These are phyloP conservation scores for Antennarius maculatus DNA, from an alignment of 2,797 vertebrate species.

Conservation along the genomic window DNA sequence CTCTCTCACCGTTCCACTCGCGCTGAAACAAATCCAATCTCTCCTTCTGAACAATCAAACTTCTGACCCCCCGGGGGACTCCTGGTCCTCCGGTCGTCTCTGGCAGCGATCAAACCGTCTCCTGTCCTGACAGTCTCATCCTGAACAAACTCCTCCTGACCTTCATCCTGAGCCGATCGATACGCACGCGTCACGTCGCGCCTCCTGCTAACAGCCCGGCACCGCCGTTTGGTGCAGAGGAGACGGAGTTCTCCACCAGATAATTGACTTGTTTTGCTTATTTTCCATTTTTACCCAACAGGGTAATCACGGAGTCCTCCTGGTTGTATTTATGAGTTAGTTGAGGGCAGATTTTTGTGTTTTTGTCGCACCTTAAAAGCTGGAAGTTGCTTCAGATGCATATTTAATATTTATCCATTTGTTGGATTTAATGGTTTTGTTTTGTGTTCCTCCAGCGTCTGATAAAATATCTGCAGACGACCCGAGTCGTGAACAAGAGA, in stretches of 20 bases:
- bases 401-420: neutral
- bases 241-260: too few relatives aligned
- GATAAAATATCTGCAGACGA: neutral
- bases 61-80: neutral
- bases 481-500: slow-evolving; percentile 11
- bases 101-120: neutral
- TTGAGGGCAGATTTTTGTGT: too few relatives aligned
- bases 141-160: neutral
- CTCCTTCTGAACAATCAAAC: neutral
- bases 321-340: too few relatives aligned
- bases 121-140: too few relatives aligned
- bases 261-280: too few relatives aligned
- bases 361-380: too few relatives aligned
- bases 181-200: neutral
- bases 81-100: neutral
- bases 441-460: neutral
- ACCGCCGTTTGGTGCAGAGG: too few relatives aligned
- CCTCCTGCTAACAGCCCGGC: neutral
- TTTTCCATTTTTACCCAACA: too few relatives aligned
- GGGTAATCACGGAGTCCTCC: too few relatives aligned
- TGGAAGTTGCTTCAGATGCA: neutral
- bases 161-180: neutral
- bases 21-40: neutral
- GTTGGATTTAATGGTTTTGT: neutral
- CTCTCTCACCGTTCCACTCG: too few relatives aligned